These are phyloP conservation scores for Stercorarius parasiticus DNA, from an alignment of 2,113 vertebrate genomes.

Conservation along the genomic window DNA sequence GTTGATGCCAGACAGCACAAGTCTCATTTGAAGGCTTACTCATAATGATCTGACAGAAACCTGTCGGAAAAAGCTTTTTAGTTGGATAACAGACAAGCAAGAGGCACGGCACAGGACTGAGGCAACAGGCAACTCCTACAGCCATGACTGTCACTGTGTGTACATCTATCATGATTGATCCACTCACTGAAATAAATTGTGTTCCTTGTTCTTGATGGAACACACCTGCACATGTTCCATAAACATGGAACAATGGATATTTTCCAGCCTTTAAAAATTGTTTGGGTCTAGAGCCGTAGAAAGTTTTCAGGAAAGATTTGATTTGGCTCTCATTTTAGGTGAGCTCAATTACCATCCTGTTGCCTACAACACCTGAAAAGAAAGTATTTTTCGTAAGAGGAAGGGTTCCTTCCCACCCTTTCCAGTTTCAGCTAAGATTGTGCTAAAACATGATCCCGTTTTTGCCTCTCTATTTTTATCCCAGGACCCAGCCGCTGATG, in stretches of 20 bases:
- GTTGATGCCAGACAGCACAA: not conserved
- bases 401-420: not conserved
- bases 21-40: not conserved
- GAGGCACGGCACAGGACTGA: not conserved
- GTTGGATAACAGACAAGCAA: not conserved
- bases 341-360: accelerated
- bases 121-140: not conserved
- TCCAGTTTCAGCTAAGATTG: not conserved
- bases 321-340: not conserved
- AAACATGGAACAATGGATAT: not conserved
- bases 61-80: not conserved
- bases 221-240: not conserved
- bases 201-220: not conserved
- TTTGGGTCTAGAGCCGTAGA: not conserved
- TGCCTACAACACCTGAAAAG: not conserved
- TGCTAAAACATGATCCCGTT: not conserved
- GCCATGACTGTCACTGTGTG: not conserved
- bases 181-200: not conserved
- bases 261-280: not conserved
- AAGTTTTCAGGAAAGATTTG: not conserved
- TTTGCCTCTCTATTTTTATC: conserved; percentile 22
- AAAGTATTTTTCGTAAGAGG: not conserved
- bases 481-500: not conserved
- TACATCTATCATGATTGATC: not conserved
- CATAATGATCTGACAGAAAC: not conserved